These are phyloP conservation scores for Macrosteles quadrilineatus DNA, from an alignment of 1,140 invertebrate species.

Conservation along the genomic window DNA sequence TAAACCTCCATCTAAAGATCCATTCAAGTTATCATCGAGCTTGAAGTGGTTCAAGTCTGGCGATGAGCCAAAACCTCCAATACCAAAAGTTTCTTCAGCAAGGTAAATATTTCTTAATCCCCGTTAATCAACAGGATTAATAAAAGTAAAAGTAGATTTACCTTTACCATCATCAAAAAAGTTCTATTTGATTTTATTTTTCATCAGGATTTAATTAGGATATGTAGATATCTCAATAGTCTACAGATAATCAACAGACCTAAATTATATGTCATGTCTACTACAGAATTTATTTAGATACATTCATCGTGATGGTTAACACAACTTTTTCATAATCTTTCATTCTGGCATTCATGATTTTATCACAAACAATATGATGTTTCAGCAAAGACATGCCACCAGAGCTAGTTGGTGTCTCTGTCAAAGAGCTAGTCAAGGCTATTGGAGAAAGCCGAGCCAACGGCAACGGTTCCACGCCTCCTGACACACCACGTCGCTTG, in stretches of 20 bases:
- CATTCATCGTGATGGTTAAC: too few relatives aligned
- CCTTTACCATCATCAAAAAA: slow-evolving; percentile 1
- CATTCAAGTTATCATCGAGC: slow-evolving; percentile 63
- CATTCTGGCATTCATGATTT: neutral
- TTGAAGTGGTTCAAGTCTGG: slow-evolving; percentile 70
- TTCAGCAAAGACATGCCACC: slow-evolving; percentile 56
- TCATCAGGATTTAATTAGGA: too few relatives aligned
- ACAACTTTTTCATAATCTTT: neutral
- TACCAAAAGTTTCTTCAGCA: neutral
- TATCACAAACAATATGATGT: slow-evolving; percentile 1
- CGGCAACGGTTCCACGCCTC: slow-evolving; percentile 74
- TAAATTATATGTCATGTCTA: too few relatives aligned
- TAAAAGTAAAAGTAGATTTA: slow-evolving; percentile 27
- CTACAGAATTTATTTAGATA: too few relatives aligned
- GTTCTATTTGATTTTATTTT: too few relatives aligned
- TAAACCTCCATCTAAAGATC: slow-evolving; percentile 35
- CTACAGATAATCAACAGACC: too few relatives aligned
- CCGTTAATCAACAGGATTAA: too few relatives aligned
- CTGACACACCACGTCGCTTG: slow-evolving; percentile 64
- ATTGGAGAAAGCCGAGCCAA: slow-evolving; percentile 76
- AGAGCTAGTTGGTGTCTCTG: slow-evolving; percentile 72
- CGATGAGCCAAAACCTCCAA: slow-evolving; percentile 35
- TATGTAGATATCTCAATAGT: too few relatives aligned
- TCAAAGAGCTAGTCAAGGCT: slow-evolving; percentile 77
- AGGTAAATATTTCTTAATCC: neutral